These are phyloP conservation scores for Halichoerus grypus DNA, from an alignment of 2,113 vertebrate genomes.

Conservation along the genomic window DNA sequence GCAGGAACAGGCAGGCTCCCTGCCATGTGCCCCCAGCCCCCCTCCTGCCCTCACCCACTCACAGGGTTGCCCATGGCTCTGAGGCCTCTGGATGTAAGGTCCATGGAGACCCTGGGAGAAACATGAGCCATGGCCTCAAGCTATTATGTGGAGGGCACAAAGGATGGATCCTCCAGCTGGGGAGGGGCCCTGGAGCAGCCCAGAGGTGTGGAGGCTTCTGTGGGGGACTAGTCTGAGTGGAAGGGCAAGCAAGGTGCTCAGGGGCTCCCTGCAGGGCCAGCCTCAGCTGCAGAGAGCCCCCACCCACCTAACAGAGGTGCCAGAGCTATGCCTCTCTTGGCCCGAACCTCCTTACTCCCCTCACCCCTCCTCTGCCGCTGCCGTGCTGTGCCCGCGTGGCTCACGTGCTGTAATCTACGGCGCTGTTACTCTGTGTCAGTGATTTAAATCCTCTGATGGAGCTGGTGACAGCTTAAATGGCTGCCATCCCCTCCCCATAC, in stretches of 20 bases:
- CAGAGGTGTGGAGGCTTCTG: background rate
- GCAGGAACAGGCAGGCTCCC: slow-evolving; percentile 84
- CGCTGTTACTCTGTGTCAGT: slow-evolving; percentile 86
- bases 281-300: background rate
- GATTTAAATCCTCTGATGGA: slow-evolving; percentile 88
- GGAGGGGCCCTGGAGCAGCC: background rate
- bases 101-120: background rate
- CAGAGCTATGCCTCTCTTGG: background rate
- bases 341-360: background rate
- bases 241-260: background rate
- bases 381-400: slow-evolving; percentile 41
- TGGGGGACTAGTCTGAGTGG: background rate
- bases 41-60: background rate
- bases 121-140: background rate
- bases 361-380: background rate
- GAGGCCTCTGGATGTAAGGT: slow-evolving; percentile 30
- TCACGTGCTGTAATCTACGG: slow-evolving; percentile 82
- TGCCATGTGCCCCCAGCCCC: slow-evolving; percentile 77
- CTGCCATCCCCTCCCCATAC: slow-evolving; percentile 83
- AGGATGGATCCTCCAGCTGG: background rate
- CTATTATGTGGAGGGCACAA: background rate
- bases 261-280: background rate
- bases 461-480: slow-evolving; percentile 89
- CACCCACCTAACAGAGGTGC: background rate
- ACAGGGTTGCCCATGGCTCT: slow-evolving; percentile 18